These are phyloP conservation scores for Crypturellus undulatus DNA, from an alignment of 2,113 vertebrate genomes.

Conservation along the genomic window DNA sequence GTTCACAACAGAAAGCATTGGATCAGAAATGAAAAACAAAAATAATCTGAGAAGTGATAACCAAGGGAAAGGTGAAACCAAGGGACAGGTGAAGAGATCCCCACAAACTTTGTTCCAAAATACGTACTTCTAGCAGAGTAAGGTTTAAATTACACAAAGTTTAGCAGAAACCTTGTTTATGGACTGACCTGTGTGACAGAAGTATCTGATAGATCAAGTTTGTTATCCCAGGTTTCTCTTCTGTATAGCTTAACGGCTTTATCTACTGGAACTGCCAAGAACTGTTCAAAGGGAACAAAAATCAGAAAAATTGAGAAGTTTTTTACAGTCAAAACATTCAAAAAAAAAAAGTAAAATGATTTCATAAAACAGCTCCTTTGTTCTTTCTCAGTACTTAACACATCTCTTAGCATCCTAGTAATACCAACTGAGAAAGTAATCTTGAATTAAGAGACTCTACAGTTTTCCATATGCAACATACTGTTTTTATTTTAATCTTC, in stretches of 20 bases:
- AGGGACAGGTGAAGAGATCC: no score
- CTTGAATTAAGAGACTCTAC: conserved; percentile 7
- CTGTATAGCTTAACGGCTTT: conserved; percentile 87
- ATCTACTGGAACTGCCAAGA: conserved; percentile 92
- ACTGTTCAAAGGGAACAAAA: conserved; percentile 72
- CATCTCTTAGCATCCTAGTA: background rate
- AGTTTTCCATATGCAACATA: background rate
- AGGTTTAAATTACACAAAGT: background rate
- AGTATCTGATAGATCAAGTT: conserved; percentile 82
- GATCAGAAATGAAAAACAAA: background rate
- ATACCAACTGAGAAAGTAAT: background rate
- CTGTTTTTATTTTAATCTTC: background rate
- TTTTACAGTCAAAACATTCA: background rate
- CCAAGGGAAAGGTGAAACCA: no score
- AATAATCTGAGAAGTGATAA: background rate
- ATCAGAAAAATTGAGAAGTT: background rate
- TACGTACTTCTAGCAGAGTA: background rate
- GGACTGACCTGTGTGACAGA: conserved; percentile 84
- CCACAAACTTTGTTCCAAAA: background rate
- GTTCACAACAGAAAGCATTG: background rate
- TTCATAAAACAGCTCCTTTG: background rate
- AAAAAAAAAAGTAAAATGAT: background rate
- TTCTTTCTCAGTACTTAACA: background rate
- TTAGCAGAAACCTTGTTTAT: background rate
- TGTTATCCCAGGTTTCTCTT: conserved; percentile 87